These are phyloP conservation scores for Aphis gossypii DNA, from an alignment of 1,140 invertebrate genomes.

Conservation along the genomic window DNA sequence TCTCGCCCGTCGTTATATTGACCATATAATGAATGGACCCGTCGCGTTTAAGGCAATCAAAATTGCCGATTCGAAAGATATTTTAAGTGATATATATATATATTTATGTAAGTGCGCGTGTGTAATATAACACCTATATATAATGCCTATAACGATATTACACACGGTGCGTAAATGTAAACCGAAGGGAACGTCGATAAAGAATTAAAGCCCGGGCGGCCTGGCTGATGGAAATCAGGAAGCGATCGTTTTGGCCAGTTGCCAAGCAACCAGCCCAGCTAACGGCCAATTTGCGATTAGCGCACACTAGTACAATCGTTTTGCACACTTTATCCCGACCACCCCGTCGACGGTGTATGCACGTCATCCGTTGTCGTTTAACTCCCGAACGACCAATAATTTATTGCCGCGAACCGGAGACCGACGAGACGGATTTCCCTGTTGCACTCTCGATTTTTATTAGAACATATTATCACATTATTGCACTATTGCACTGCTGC, in stretches of 20 bases:
- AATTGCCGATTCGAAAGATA: not conserved
- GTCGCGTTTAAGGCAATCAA: not conserved
- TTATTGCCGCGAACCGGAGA: not conserved
- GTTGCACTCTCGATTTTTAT: conserved; percentile 26
- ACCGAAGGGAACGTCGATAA: conserved; percentile 35
- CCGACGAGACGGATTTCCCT: conserved; percentile 34
- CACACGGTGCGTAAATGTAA: not conserved
- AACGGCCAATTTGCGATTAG: conserved; percentile 57
- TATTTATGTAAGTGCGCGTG: not conserved
- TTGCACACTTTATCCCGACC: conserved; percentile 52
- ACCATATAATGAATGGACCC: not conserved
- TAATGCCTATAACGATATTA: not conserved
- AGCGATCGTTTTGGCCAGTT: conserved; percentile 52
- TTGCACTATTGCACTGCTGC: not conserved
- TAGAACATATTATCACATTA: not conserved
- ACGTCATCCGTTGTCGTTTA: conserved; percentile 38
- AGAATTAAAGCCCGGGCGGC: conserved; percentile 52
- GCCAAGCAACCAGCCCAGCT: conserved; percentile 53
- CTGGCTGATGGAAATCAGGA: conserved; percentile 46
- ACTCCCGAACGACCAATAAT: conserved; percentile 47
- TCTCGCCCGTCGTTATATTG: not conserved
- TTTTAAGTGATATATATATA: not conserved
- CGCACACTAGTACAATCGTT: conserved; percentile 48
- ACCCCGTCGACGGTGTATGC: conserved; percentile 9
- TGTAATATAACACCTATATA: not conserved